Percentiles rank a stretch among this genome's conserved stretches.
phyloP scores from a whole-genome alignment of 2,888 invertebrate species.

The Eulithis testata region DNA sequence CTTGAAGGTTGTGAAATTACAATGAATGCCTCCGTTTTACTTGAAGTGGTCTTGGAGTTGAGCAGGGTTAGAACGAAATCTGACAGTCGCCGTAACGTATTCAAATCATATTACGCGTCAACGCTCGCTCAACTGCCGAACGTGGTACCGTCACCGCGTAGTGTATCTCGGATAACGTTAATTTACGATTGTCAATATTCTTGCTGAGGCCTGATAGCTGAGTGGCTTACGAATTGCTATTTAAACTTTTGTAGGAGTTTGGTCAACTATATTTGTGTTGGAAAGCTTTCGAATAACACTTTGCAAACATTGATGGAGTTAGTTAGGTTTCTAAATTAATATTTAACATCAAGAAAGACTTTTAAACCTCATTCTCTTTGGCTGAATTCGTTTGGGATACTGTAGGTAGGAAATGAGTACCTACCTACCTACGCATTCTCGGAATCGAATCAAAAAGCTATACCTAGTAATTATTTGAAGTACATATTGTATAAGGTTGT shows the following conservation, averaged over 20 bases:
- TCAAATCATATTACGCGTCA: too few relatives aligned
- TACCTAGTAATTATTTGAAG: too few relatives aligned
- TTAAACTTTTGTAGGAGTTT: conserved; percentile 18
- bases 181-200: too few relatives aligned
- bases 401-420: background rate
- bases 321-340: background rate
- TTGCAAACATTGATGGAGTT: conserved; percentile 3
- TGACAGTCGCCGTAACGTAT: too few relatives aligned
- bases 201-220: background rate
- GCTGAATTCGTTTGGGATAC: background rate
- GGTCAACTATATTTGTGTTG: conserved; percentile 1
- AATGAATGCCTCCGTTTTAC: background rate
- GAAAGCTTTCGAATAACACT: conserved; percentile 3
- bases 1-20: conserved; percentile 1
- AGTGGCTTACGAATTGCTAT: conserved; percentile 23
- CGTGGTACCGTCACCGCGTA: too few relatives aligned
- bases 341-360: background rate
- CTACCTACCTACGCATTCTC: background rate
- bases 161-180: too few relatives aligned
- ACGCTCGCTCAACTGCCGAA: too few relatives aligned
- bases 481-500: too few relatives aligned
- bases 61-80: too few relatives aligned
- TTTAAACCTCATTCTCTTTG: background rate
- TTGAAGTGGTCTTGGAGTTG: background rate
- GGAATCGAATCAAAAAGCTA: background rate